Conservation (phyloP, 2,888 invertebrate species). For the Empis stercorea region DNA sequence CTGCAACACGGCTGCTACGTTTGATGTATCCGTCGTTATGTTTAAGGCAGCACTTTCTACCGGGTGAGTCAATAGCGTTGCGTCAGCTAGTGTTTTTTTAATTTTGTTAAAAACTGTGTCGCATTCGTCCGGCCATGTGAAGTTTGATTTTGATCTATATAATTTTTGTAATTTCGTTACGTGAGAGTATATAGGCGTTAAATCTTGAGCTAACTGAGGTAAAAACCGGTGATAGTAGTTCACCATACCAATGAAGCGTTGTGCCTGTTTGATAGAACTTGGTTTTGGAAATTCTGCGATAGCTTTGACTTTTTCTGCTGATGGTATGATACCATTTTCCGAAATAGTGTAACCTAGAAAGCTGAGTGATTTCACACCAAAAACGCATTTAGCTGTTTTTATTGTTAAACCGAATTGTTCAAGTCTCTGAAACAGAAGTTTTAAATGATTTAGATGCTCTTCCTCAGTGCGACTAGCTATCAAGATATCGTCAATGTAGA, state of each 20-base stretch:
- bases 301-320: not conserved
- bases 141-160: not conserved
- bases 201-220: conserved; percentile 1
- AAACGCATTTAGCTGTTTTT: conserved; percentile 11
- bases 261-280: not conserved
- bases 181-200: conserved; percentile 2
- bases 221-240: conserved; percentile 6
- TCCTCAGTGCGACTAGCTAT: conserved; percentile 14
- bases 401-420: conserved; percentile 14
- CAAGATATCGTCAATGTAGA: conserved; percentile 22
- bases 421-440: conserved; percentile 14
- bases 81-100: conserved; percentile 8
- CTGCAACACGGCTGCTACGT: conserved; percentile 26
- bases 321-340: not conserved
- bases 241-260: conserved; percentile 1
- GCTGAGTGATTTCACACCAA: not conserved
- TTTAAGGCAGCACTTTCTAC: conserved; percentile 16
- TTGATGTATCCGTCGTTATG: conserved; percentile 22
- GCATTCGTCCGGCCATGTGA: not conserved
- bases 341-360: not conserved
- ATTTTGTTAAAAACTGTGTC: not conserved
- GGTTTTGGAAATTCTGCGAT: not conserved
- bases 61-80: conserved; percentile 25
- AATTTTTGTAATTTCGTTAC: not conserved
- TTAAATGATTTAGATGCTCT: conserved; percentile 15